These are phyloP conservation scores for Takifugu rubripes DNA, from an alignment of 2,797 vertebrate species.

Conservation along the genomic window DNA sequence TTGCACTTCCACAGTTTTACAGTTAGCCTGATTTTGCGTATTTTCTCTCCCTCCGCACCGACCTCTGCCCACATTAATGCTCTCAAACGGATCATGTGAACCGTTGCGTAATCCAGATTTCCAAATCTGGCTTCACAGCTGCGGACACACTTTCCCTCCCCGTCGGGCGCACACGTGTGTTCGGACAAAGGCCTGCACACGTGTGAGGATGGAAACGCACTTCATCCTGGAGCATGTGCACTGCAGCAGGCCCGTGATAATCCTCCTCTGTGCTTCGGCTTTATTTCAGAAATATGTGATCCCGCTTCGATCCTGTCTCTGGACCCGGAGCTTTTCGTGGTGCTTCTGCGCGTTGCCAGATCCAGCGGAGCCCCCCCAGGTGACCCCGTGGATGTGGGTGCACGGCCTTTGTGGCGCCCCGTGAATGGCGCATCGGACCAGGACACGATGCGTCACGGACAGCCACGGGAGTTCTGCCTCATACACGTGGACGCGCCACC, in stretches of 20 bases:
- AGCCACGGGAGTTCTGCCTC: constrained; percentile 10
- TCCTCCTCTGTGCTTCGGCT: constrained; percentile 34
- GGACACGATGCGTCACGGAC: constrained; percentile 40
- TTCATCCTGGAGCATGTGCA: constrained; percentile 50
- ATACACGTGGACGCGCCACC: background rate
- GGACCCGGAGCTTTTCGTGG: background rate
- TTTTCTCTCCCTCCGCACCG: too few species aligned
- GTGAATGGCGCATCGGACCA: constrained; percentile 38
- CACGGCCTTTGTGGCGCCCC: constrained; percentile 32
- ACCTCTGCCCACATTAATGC: background rate
- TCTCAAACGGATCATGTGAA: constrained; percentile 28
- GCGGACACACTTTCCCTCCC: constrained; percentile 1
- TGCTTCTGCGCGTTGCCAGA: constrained; percentile 18
- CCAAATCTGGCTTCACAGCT: too few species aligned
- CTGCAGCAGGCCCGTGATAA: constrained; percentile 41
- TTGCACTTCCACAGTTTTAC: too few species aligned
- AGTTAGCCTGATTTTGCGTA: too few species aligned
- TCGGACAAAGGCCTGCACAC: constrained; percentile 48
- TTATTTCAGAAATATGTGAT: background rate
- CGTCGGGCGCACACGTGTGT: constrained; percentile 43
- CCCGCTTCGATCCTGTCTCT: background rate
- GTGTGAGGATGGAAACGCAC: constrained; percentile 58
- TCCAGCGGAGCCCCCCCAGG: constrained; percentile 24
- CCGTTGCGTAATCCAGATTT: constrained; percentile 20
- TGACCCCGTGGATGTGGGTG: constrained; percentile 16